These are phyloP conservation scores for Ferdinandea cuprea DNA, from an alignment of 2,888 invertebrate genomes.

Conservation along the genomic window DNA sequence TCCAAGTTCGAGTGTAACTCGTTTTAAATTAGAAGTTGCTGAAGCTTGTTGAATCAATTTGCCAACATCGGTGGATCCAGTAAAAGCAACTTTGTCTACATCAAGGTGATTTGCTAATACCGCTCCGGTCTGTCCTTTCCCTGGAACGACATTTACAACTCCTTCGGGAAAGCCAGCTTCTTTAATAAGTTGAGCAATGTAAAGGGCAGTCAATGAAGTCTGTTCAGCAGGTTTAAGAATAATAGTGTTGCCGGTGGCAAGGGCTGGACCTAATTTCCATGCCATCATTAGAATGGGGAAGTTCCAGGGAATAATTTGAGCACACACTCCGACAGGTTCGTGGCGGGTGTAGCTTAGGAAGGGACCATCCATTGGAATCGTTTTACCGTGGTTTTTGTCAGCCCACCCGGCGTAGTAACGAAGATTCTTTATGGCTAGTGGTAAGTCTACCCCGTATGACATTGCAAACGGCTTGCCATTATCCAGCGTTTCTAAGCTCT, in stretches of 20 bases:
- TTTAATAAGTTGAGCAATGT: slow-evolving; percentile 92
- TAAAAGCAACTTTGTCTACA: slow-evolving; percentile 96
- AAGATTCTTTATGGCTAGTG: slow-evolving; percentile 86
- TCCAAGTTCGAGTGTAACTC: slow-evolving; percentile 95
- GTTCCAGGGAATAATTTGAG: slow-evolving; percentile 97
- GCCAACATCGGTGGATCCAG: slow-evolving; percentile 94
- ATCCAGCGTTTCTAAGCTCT: slow-evolving; percentile 96
- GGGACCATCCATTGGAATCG: slow-evolving; percentile 91
- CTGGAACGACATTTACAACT: slow-evolving; percentile 95
- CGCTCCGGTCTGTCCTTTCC: slow-evolving; percentile 93
- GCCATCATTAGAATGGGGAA: slow-evolving; percentile 96
- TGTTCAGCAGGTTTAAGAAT: slow-evolving; percentile 97
- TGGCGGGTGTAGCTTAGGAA: slow-evolving; percentile 93
- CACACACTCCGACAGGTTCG: slow-evolving; percentile 97
- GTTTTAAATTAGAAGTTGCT: slow-evolving; percentile 89
- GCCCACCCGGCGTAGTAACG: slow-evolving; percentile 97
- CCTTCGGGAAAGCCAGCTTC: slow-evolving; percentile 97
- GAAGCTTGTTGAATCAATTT: slow-evolving; percentile 91
- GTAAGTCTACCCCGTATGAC: slow-evolving; percentile 88
- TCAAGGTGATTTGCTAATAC: slow-evolving; percentile 89
- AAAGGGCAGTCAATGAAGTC: slow-evolving; percentile 95
- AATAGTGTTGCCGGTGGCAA: slow-evolving; percentile 91
- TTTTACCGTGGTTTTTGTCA: slow-evolving; percentile 92
- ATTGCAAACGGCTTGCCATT: slow-evolving; percentile 95
- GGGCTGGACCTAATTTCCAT: slow-evolving; percentile 95